Percentiles rank a stretch among this genome's conserved stretches.
phyloP scores from a whole-genome alignment of 2,113 vertebrate genomes.

The Phrynosoma blainvillii region DNA sequence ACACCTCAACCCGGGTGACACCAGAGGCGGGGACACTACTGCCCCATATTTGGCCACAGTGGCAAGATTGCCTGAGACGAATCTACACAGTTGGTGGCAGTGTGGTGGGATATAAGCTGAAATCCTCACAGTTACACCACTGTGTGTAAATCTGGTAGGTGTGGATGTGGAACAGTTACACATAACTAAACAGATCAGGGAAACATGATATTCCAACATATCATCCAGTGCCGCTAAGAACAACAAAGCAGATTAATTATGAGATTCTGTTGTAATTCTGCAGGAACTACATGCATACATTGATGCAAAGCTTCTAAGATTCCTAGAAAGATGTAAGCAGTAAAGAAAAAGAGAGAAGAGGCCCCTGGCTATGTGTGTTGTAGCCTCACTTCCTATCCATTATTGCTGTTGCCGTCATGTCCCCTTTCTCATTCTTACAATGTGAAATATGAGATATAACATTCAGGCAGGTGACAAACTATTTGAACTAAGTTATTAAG shows the following conservation, averaged over 20 bases:
- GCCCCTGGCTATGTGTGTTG: neutral
- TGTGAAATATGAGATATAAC: neutral
- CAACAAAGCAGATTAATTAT: neutral
- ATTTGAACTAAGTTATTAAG: slow-evolving; percentile 30
- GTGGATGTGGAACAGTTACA: neutral
- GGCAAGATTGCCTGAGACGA: no score
- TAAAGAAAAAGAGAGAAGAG: neutral
- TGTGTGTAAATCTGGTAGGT: neutral
- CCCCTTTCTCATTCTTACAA: slow-evolving; percentile 19
- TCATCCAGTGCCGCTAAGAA: neutral
- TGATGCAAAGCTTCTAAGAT: neutral
- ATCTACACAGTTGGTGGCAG: no score
- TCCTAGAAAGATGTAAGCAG: neutral
- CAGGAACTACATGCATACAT: neutral
- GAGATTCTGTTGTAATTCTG: neutral
- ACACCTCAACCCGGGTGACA: no score
- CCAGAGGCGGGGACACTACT: no score
- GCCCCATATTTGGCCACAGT: no score
- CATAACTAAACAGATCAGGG: no score
- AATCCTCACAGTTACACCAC: no score
- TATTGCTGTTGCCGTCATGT: neutral
- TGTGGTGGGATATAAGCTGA: no score
- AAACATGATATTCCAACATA: neutral
- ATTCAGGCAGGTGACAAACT: slow-evolving; percentile 9
- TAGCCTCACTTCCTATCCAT: neutral